Evolutionary conservation across 1,140 invertebrate genomes (phyloP), one percentile per base, ranked within the genome.

Genomic region (Acromyrmex charruanus): DNA sequence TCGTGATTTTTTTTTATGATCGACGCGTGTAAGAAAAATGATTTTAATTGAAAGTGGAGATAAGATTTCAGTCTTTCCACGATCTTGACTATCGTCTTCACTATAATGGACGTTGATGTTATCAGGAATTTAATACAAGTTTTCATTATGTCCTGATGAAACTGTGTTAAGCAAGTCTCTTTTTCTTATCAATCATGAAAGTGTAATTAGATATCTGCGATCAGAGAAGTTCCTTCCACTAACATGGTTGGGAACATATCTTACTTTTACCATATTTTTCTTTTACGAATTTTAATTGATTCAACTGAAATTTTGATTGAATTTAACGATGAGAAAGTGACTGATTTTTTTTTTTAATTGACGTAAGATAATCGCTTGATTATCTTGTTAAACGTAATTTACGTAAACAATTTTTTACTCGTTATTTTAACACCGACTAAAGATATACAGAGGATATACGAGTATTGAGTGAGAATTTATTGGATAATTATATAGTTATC

Each of bases 1-100:
- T 85, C 21, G 31, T 66, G 31, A 58, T 65, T 63, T 85, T 85
- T 31, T 85, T 77, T 53, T 51, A 66, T 31, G 1, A 77, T 66
- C 31, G 49, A 79, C 31, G 44, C 31, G 7, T 49, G 44, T 35
- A 44, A 85, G 12, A 66, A n/a, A 53, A 55, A 28, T 71, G 55
- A 14, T 25, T 81, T 81, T 71, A 58, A 69, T 39, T 69, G 65
- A 49, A 25, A 58, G 51, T 58, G 28, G 5, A 81, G 28, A 59
- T 44, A 10, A 16, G 9, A 71, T 71, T 53, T 55, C n/a, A 81
- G 31, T 55, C 77, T 81, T 71, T 61, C n/a, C 59, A 63, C 16
- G 31, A 44, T 18, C 77, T 81, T 71, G 77, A 81, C 16, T 55
- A 44, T 69, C 31, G n/a, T 69, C 65, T 55, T 81, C 51, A n/a